Evolutionary conservation across 1,140 invertebrate species (phyloP), one percentile per base, ranked within the genome.

Genomic region (Zaprionus gabonicus): DNA sequence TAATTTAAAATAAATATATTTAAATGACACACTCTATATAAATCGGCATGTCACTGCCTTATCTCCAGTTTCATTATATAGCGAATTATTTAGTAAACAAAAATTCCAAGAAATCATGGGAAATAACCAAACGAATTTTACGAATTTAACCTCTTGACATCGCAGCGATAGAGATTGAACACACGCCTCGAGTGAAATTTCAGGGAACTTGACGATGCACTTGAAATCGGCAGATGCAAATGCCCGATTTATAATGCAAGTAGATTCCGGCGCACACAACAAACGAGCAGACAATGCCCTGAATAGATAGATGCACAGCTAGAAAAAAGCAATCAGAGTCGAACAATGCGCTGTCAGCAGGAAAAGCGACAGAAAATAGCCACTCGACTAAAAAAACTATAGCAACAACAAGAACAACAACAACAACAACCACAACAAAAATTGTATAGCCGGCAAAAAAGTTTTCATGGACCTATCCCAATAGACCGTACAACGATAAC

Each of bases 391-490:
- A 46, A 13, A 55, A 25, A 56, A 49, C 56, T 13, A 27, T 23
- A 38, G 28, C n/a, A 46, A n/a, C 34, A 63, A 56, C 55, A 56
- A 41, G 5, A 51, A 58, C 20, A 28, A 58, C 31, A 75, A n/a
- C 27, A 49, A 59, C 41, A 36, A 65, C n/a, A 51, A 58, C 20
- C 28, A 58, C 31, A 75, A n/a, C 27, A 49, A 59, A 36, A 65
- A 23, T 38, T 66, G 27, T 56, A 17, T 46, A 53, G 36, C 56
- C 53, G 49, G 34, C 62, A 41, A 59, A 71, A 46, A 59, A 76
- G 28, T 68, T 75, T 65, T 75, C 60, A 76, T 70, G 76, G 71
- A 78, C 76, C 76, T 78, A 78, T 75, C 76, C 76, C 71, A 78
- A 76, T 72, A 62, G 6, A 1, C 62, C 56, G 5, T 20, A 38